Base-by-base conservation (phyloP, 2,888 invertebrate species). In the Amphimallon solstitiale region DNA sequence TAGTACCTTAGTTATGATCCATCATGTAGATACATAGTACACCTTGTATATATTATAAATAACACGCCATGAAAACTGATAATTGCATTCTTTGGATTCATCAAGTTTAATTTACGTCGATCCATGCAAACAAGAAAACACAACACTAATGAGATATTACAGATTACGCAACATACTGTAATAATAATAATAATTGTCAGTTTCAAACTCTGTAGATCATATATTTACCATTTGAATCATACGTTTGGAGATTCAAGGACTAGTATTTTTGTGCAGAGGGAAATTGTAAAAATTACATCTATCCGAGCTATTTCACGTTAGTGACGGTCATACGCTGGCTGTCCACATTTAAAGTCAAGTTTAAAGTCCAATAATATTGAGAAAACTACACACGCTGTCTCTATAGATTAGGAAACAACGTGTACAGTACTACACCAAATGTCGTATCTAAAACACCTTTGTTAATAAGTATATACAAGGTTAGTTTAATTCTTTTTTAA, bases 401-500 rank as follows among this genome's bases (percentile, higher is more conserved):
- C 29, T 49, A 35, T 29, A 29, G 7, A 19, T 7, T 0, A 17
- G 9, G 2, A 17, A 45, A 45, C 9, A 43, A 17, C 9, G 2
- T 43, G 43, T 45, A 9, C 15, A 7, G 45, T 2, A 45, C 19
- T n/a, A n/a, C 43, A 2, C 7, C 17, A 43, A 43, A 43, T 43
- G 15, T 43, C 29, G 29, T 29, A 9, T 5, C 29, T 7, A 29
- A 29, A 7, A 29, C 29, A 29, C 3, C 5, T 29, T 5, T 2
- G 6, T 59, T 61, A 46, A 61, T 46, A 61, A 61, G 45, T 14
- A 12, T 43, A 40, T 3, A 40, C 63, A 63, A 63, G 63, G 63
- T 52, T 63, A 52, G 38, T 23, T 35, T 63, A 63, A 63, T 63
- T 63, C 52, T 38, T 51, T 63, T 63, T 63, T 63, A 63, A 63